A percentile compares a stretch with the other conserved stretches of the same genome.
phyloP scores from a whole-genome alignment of 2,888 invertebrate genomes.

The Germaria angustata region DNA sequence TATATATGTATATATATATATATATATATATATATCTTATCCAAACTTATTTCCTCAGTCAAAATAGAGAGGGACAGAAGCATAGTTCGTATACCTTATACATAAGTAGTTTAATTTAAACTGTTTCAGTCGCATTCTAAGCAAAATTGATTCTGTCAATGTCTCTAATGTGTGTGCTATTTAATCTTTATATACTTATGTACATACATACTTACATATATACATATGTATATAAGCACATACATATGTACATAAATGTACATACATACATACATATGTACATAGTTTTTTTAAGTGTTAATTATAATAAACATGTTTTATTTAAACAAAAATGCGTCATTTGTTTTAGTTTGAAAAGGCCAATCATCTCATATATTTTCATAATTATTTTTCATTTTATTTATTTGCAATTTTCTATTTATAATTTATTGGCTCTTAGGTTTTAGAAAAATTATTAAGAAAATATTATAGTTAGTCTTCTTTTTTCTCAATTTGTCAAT shows the following conservation, averaged over 20 bases:
- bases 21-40: too few relatives aligned
- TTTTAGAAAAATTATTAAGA: constrained; percentile 36
- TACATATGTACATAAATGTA: not conserved
- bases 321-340: constrained; percentile 7
- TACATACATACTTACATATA: not conserved
- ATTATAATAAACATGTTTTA: constrained; percentile 34
- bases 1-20: too few relatives aligned
- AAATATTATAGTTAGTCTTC: not conserved
- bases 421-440: constrained; percentile 54
- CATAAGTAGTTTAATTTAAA: too few relatives aligned
- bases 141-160: constrained; percentile 14
- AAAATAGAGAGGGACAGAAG: too few relatives aligned
- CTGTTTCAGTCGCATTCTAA: constrained; percentile 3
- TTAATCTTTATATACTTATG: not conserved
- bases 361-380: not conserved
- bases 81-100: too few relatives aligned
- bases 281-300: constrained; percentile 6
- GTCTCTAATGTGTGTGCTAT: not conserved
- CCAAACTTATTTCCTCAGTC: too few relatives aligned
- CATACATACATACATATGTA: not conserved
- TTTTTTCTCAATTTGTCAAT: too few relatives aligned
- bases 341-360: constrained; percentile 31
- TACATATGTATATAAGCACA: not conserved
- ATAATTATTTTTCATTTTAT: not conserved
- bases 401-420: constrained; percentile 10